Percentiles rank a stretch among this genome's conserved stretches.
These are phyloP conservation scores for Monochamus alternatus DNA, from an alignment of 2,888 invertebrate species.

Conservation along the genomic window DNA sequence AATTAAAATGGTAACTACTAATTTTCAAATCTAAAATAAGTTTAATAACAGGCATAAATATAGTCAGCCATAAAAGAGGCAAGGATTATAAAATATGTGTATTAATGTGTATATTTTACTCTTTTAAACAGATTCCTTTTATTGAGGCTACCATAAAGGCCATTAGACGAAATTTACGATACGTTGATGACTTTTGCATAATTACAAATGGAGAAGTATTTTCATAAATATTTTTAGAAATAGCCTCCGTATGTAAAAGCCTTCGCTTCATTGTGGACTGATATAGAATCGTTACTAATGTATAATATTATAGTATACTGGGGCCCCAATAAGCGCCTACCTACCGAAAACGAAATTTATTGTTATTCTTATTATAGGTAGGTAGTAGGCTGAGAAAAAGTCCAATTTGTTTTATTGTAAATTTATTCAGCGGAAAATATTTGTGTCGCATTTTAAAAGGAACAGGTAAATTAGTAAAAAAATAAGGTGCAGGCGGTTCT, in stretches of 20 bases:
- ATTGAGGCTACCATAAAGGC: slow-evolving; percentile 51
- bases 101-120: slow-evolving; percentile 54
- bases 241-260: slow-evolving; percentile 31
- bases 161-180: slow-evolving; percentile 50
- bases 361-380: slow-evolving; percentile 33
- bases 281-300: slow-evolving; percentile 32
- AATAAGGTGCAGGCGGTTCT: slow-evolving; percentile 14
- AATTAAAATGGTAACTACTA: slow-evolving; percentile 27
- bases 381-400: slow-evolving; percentile 22
- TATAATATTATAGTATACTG: slow-evolving; percentile 28
- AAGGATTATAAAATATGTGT: slow-evolving; percentile 43
- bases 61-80: slow-evolving; percentile 33
- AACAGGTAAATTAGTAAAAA: slow-evolving; percentile 21
- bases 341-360: slow-evolving; percentile 36
- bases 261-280: slow-evolving; percentile 10
- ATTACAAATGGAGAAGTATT: slow-evolving; percentile 55
- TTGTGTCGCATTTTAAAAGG: slow-evolving; percentile 21
- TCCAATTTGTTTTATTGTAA: slow-evolving; percentile 33
- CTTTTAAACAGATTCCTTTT: slow-evolving; percentile 52
- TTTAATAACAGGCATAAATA: slow-evolving; percentile 27
- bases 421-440: slow-evolving; percentile 28
- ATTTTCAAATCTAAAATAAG: slow-evolving; percentile 31
- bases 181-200: slow-evolving; percentile 51
- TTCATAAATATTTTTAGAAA: slow-evolving; percentile 48
- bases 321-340: slow-evolving; percentile 28